Evolutionary conservation across 2,113 vertebrate species (phyloP), one percentile per base, ranked within the genome.

Genomic region (Pimephales promelas): DNA sequence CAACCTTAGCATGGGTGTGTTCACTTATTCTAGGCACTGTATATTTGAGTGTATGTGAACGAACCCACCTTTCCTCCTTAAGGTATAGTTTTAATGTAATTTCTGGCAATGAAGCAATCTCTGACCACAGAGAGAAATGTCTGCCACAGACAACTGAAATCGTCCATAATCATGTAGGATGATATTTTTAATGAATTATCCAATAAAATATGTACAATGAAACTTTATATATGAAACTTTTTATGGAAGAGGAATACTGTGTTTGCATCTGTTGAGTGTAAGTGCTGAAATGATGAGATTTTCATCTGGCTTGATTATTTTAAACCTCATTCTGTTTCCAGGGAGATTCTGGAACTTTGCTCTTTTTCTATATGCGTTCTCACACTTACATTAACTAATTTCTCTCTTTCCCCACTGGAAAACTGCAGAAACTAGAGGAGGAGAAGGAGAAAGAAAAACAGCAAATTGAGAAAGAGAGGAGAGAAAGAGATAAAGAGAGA

Each of bases 391-490:
- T 66, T 43, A 66, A 80, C 20, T 88, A 74, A 93, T 90, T 90
- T 94, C 91, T 94, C 93, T 95, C 92, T 96, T 96, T 95, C 95
- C 96, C 96, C 94, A 66, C 59, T 10, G 78, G 77, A 64, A 78
- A 26, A 59, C 77, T 79, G 92, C 97, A 99, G 98, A 99, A 99
- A 97, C 96, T 99, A 90, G 98, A 99, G 94, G 98, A 99, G 94
- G 98, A 99, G 94, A 99, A 99, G 94, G 98, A 95, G 87, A 95
- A 92, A 91, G 98, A 99, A 90, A 95, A 97, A 84, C 94, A 95
- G 94, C 95, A 97, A 94, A 95, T 98, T 86, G 96, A 97, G 90
- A 95, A 96, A 36, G 96, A 97, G 82, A 93, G 97, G 92, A 93
- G 94, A 92, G 95, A 95, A 4, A 82, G 94, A 34, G 91, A 93